Conservation (phyloP, 2,113 vertebrate species). For the Bos javanicus region DNA sequence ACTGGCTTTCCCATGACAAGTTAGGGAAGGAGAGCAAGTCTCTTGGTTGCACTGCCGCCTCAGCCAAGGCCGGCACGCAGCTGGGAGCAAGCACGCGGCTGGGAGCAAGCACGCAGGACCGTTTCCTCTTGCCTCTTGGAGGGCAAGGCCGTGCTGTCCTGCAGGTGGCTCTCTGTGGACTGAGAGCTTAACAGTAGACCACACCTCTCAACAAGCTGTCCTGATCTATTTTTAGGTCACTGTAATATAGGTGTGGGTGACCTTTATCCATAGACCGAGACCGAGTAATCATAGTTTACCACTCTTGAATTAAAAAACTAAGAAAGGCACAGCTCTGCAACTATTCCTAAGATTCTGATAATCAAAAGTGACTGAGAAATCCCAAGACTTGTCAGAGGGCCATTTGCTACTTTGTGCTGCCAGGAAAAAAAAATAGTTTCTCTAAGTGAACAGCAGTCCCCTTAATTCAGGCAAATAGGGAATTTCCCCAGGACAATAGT, state of each 20-base stretch:
- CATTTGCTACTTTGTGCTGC: not conserved
- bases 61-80: not conserved
- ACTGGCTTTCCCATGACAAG: slow-evolving; percentile 21
- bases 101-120: not conserved
- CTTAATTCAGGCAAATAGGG: not conserved
- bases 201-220: not conserved
- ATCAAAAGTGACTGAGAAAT: not conserved
- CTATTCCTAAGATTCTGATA: not conserved
- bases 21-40: not conserved
- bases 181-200: not conserved
- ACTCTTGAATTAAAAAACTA: not conserved
- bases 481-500: not conserved
- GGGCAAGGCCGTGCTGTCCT: not conserved
- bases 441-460: not conserved
- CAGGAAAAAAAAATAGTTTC: not conserved
- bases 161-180: not conserved
- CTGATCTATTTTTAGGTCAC: not conserved
- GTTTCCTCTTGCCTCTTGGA: not conserved
- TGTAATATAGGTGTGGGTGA: not conserved
- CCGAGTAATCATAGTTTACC: not conserved
- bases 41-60: not conserved
- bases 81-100: not conserved
- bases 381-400: not conserved
- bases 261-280: not conserved
- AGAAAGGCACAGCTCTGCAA: not conserved